Base-by-base conservation (phyloP, 2,888 invertebrate species). In the Cyclophora punctaria region DNA sequence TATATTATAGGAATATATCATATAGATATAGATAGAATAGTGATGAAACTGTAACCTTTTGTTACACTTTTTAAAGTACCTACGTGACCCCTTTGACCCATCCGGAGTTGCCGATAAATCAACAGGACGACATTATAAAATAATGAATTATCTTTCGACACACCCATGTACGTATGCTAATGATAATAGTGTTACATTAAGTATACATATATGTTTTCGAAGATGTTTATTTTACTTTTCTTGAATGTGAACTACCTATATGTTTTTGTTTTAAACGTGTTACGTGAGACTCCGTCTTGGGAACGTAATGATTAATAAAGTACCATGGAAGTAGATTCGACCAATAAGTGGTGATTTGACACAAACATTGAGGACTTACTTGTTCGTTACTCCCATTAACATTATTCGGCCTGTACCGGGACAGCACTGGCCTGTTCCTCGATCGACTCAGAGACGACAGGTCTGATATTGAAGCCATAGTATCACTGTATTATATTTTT, bases 391-490 rank as follows among this genome's bases (percentile, higher is more conserved):
- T 62, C 46, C 59, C 69, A 59, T 69, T 66, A 20, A 20, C 20
- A 20, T 20, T 20, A 20, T 20, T 37, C 4, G 83, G 84, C 56
- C 76, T 82, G 63, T 86, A 88, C 35, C 88, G 83, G 55, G 86
- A 76, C 62, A 88, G 58, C 48, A 88, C 88, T 48, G 88, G 88
- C 58, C 84, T 80, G 64, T 72, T 77, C 56, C 87, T 78, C 46
- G 83, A 68, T 59, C 87, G 78, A 63, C 69, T 80, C 52, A 85
- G 60, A 42, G 84, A 83, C 45, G 83, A 80, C 53, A 86, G 85
- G 4, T 20, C 20, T 57, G 87, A 80, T 53, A 86, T 55, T 56
- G 85, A 83, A 56, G 81, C 69, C 88, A 87, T 87, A 59, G 45
- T 44, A 44, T 48, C 42, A 55, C 46, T 37, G 50, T 50, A 49